phyloP scores from a whole-genome alignment of 2,888 invertebrate species.

The Venustoraphidia nigricollis region DNA sequence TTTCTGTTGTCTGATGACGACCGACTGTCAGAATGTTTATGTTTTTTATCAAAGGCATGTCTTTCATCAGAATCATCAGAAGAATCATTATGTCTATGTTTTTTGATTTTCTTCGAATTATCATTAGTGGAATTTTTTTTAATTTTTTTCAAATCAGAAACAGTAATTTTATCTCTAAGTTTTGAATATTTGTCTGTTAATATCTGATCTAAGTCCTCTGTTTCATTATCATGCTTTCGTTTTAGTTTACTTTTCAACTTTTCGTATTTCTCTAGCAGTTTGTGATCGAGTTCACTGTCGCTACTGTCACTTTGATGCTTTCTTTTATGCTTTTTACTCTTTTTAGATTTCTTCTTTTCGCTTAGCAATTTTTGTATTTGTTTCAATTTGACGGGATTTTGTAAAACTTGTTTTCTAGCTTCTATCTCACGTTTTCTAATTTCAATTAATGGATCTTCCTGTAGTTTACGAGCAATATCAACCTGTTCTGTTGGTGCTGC shows the following conservation, averaged over 20 bases:
- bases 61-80: conserved; percentile 1
- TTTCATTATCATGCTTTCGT: conserved; percentile 7
- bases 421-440: conserved; percentile 86
- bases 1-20: too few species aligned
- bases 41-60: neutral
- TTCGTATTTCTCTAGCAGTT: conserved; percentile 54
- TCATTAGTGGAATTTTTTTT: conserved; percentile 5
- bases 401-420: conserved; percentile 64
- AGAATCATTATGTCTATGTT: neutral
- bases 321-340: conserved; percentile 31
- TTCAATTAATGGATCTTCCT: conserved; percentile 84
- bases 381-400: conserved; percentile 84
- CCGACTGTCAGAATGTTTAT: too few species aligned
- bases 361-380: conserved; percentile 66
- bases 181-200: too few species aligned
- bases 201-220: conserved; percentile 2
- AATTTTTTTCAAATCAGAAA: conserved; percentile 1
- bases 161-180: neutral
- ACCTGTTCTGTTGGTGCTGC: conserved; percentile 40
- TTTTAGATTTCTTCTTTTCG: conserved; percentile 34
- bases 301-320: conserved; percentile 17
- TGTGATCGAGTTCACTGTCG: conserved; percentile 42
- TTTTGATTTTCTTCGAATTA: conserved; percentile 6
- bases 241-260: conserved; percentile 39
- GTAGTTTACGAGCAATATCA: conserved; percentile 73